These are phyloP conservation scores for Andrena trimmerana DNA, from an alignment of 2,888 invertebrate genomes.

Conservation along the genomic window DNA sequence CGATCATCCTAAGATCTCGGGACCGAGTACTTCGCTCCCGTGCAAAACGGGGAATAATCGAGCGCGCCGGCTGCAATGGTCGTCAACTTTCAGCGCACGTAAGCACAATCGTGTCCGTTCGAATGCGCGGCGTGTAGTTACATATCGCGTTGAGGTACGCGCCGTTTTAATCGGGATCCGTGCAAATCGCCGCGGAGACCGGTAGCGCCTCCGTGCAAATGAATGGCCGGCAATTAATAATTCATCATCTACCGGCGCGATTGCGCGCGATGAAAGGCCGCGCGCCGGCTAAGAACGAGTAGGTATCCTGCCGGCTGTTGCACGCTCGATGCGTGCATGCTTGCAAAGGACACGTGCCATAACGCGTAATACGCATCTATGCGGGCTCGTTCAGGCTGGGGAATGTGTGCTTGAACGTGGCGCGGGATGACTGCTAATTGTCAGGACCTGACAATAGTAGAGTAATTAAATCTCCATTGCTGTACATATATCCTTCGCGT, in stretches of 20 bases:
- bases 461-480: neutral
- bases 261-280: constrained; percentile 44
- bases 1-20: neutral
- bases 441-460: constrained; percentile 1
- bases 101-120: constrained; percentile 28
- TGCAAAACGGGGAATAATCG: constrained; percentile 1
- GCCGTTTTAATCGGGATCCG: constrained; percentile 48
- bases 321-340: constrained; percentile 8
- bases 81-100: constrained; percentile 6
- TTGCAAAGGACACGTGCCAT: constrained; percentile 57
- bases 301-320: constrained; percentile 10
- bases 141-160: constrained; percentile 10
- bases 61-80: neutral
- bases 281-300: constrained; percentile 47
- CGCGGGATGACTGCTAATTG: constrained; percentile 62
- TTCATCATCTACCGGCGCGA: constrained; percentile 58
- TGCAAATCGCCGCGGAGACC: constrained; percentile 44
- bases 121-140: constrained; percentile 4
- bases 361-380: constrained; percentile 48
- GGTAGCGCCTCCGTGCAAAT: constrained; percentile 53
- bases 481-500: neutral
- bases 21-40: neutral
- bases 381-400: constrained; percentile 2
- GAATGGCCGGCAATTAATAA: constrained; percentile 70
- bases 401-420: constrained; percentile 36